phyloP scores from a whole-genome alignment of 2,797 vertebrate genomes.

The Smutsia temminckii region DNA sequence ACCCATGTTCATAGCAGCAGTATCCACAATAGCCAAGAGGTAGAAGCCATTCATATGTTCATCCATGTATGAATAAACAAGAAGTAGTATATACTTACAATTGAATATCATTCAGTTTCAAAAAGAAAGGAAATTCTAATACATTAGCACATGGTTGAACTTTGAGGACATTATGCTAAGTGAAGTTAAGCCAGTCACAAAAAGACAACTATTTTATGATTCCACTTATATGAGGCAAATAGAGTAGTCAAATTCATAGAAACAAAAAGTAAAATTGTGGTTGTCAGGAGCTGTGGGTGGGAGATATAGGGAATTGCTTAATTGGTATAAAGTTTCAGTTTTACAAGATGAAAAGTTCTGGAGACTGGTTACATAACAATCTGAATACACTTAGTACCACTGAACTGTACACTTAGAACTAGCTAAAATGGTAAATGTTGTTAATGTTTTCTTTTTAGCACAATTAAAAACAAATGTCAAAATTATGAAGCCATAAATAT shows the following conservation, averaged over 20 bases:
- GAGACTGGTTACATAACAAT: not conserved
- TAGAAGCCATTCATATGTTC: not conserved
- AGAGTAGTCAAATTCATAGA: not conserved
- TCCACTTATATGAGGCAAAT: too few species aligned
- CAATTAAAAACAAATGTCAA: not conserved
- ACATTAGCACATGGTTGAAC: too few species aligned
- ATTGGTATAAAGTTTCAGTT: not conserved
- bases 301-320: not conserved
- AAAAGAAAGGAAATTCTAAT: too few species aligned
- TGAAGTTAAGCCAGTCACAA: too few species aligned
- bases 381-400: not conserved
- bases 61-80: too few species aligned
- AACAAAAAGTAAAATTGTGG: not conserved
- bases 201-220: too few species aligned
- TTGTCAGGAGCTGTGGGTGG: not conserved
- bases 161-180: too few species aligned
- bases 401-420: not conserved
- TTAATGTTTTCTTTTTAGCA: not conserved
- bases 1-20: not conserved
- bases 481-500: not conserved
- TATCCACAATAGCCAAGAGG: not conserved
- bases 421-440: not conserved
- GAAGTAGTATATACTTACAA: too few species aligned
- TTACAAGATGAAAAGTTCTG: not conserved
- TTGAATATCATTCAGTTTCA: too few species aligned